Conservation (phyloP, 2,797 vertebrate genomes). For the Cryptoprocta ferox region DNA sequence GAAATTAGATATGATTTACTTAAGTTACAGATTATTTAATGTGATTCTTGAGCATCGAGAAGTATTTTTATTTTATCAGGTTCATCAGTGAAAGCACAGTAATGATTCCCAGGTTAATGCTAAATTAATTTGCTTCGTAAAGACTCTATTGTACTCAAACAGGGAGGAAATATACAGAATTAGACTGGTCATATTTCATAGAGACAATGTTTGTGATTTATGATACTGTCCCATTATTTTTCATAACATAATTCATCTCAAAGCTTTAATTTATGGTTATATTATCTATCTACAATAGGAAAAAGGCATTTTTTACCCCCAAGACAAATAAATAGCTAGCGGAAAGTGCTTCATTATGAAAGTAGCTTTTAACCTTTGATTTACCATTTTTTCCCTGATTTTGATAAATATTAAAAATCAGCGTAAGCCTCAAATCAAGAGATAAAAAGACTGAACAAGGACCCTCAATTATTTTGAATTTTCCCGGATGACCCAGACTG, state of each 20-base stretch:
- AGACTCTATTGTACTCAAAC: conserved; percentile 13
- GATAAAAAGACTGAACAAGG: background rate
- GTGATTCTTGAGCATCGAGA: conserved; percentile 19
- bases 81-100: conserved; percentile 17
- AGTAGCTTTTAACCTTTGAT: conserved; percentile 38
- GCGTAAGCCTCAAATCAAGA: background rate
- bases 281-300: conserved; percentile 33
- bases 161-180: conserved; percentile 33
- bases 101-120: background rate
- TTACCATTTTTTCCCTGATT: conserved; percentile 32
- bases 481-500: background rate
- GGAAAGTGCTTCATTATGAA: conserved; percentile 12
- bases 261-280: conserved; percentile 38
- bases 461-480: background rate
- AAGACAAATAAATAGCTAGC: background rate
- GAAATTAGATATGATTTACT: background rate
- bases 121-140: conserved; percentile 37
- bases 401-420: conserved; percentile 58
- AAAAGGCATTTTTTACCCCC: background rate
- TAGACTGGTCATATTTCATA: conserved; percentile 26
- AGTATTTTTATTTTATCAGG: background rate
- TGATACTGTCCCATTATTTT: conserved; percentile 40
- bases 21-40: conserved; percentile 20
- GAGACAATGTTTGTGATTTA: conserved; percentile 47
- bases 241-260: conserved; percentile 34